Evolutionary conservation across 2,797 vertebrate species (phyloP).

Genomic region (Megalops cyprinoides): DNA sequence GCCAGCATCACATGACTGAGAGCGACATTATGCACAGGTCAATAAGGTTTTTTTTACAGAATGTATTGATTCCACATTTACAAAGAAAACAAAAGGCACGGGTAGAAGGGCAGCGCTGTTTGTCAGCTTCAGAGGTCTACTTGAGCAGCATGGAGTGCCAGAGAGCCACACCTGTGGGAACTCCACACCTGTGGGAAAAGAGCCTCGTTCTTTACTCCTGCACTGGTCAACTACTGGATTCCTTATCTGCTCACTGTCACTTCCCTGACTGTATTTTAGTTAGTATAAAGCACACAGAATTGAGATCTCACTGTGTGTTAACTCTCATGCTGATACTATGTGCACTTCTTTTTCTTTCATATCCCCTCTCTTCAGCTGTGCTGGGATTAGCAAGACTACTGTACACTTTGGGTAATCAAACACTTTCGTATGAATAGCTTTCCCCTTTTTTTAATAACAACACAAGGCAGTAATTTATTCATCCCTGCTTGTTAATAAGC

Average conservation of each 20-base stretch:
- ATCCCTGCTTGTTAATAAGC: conserved; percentile 72
- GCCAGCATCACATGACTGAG: conserved; percentile 76
- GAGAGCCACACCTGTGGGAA: neutral
- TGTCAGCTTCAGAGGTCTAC: conserved; percentile 73
- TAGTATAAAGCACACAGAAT: neutral
- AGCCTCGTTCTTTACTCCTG: neutral
- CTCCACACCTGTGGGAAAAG: no score
- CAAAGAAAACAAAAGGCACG: conserved; percentile 79
- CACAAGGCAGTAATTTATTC: conserved; percentile 79
- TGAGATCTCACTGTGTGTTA: conserved; percentile 53
- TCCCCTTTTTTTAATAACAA: conserved; percentile 70
- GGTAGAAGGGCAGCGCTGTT: conserved; percentile 72
- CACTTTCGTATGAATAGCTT: conserved; percentile 74
- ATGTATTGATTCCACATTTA: conserved; percentile 87
- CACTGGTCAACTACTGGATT: neutral
- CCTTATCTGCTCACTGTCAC: neutral
- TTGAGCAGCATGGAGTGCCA: conserved; percentile 15
- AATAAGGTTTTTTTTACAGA: conserved; percentile 80
- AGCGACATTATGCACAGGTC: conserved; percentile 90
- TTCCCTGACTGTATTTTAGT: conserved; percentile 21
- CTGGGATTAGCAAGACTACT: conserved; percentile 71
- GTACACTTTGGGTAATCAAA: conserved; percentile 77
- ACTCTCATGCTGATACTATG: conserved; percentile 63
- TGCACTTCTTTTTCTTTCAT: conserved; percentile 65
- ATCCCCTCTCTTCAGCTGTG: conserved; percentile 53